Conservation (phyloP, 2,888 invertebrate species). For the Amphipoea oculea region DNA sequence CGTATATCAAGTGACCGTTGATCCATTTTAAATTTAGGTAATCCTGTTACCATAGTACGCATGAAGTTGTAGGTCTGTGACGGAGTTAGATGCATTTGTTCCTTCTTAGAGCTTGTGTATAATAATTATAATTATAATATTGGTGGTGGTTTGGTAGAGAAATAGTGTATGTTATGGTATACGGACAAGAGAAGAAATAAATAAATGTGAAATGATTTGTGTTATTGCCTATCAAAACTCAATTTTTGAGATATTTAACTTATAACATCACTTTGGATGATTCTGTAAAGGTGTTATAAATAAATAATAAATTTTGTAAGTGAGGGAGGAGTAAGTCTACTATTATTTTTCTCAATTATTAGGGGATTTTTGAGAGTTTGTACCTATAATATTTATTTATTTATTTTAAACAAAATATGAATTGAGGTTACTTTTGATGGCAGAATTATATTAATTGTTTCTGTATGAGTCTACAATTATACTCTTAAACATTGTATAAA, state of each 20-base stretch:
- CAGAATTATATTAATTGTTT: neutral
- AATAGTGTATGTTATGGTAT: neutral
- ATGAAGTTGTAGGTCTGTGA: conserved; percentile 3
- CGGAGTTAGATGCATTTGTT: conserved; percentile 21
- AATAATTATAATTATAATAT: neutral
- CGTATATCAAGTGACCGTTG: conserved; percentile 66
- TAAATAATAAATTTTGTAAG: neutral
- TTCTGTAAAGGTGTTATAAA: neutral
- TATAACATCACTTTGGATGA: neutral
- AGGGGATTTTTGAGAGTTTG: neutral
- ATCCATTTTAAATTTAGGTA: conserved; percentile 63
- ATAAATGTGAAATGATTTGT: neutral
- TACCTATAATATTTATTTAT: neutral
- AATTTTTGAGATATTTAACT: neutral
- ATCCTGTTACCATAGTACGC: conserved; percentile 61
- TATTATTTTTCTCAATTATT: neutral
- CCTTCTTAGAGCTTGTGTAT: neutral
- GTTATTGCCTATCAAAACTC: neutral
- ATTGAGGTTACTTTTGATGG: neutral
- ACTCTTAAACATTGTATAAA: too few relatives aligned
- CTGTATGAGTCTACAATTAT: neutral
- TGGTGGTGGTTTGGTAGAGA: neutral
- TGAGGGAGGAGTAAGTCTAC: neutral
- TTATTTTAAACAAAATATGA: too few relatives aligned
- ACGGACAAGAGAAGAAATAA: neutral